Percentiles rank a stretch among this genome's conserved stretches.
phyloP scores from a whole-genome alignment of 1,140 invertebrate species.

The Myzus persicae region DNA sequence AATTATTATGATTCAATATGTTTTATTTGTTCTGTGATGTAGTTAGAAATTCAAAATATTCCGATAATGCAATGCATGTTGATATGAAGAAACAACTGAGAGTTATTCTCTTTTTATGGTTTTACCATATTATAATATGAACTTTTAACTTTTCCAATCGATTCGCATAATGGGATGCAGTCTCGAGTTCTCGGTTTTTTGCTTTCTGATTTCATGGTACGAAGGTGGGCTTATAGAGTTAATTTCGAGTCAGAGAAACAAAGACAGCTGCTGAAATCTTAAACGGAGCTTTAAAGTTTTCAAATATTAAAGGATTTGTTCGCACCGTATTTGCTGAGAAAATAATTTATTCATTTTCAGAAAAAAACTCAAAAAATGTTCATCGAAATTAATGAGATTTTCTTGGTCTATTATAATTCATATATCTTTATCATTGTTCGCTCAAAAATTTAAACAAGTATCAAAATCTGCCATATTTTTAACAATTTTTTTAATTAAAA shows the following conservation, averaged over 20 bases:
- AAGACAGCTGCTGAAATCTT: conserved; percentile 7
- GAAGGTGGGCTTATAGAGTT: neutral
- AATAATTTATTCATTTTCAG: neutral
- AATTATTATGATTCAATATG: neutral
- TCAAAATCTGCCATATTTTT: neutral
- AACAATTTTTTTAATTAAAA: neutral
- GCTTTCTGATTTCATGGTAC: neutral
- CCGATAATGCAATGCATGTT: neutral
- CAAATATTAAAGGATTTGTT: conserved; percentile 3
- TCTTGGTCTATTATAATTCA: neutral
- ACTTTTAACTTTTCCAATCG: neutral
- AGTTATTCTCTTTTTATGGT: neutral
- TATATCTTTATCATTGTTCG: neutral
- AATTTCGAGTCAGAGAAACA: neutral
- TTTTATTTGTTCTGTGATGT: neutral
- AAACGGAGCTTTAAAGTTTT: conserved; percentile 10
- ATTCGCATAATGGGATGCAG: neutral
- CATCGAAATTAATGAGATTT: neutral
- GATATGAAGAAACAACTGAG: neutral
- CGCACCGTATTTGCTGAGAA: neutral
- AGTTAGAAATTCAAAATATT: neutral
- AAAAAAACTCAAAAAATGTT: neutral
- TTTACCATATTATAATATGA: neutral
- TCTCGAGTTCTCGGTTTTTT: neutral
- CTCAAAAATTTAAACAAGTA: neutral